Percentiles rank a stretch among this genome's conserved stretches.
phyloP scores from a whole-genome alignment of 2,888 invertebrate species.

The Calameuta pallipes region DNA sequence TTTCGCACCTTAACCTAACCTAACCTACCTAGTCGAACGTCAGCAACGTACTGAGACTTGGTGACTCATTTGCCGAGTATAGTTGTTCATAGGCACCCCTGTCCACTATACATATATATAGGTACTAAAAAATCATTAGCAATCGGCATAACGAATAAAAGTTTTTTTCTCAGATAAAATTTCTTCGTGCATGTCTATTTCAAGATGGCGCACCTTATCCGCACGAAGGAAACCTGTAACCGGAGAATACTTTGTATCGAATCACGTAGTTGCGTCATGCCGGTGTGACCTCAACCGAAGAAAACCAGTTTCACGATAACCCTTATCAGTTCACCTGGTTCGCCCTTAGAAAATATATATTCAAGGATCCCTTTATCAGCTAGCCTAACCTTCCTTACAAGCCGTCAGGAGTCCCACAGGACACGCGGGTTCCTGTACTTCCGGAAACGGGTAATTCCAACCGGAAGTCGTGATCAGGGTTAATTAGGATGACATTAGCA shows the following conservation, averaged over 20 bases:
- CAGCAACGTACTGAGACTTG: conserved; percentile 32
- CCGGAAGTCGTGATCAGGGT: background rate
- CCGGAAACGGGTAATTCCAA: background rate
- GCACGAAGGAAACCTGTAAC: background rate
- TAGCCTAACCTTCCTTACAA: too few species aligned
- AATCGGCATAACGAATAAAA: background rate
- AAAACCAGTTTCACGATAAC: background rate
- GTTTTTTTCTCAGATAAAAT: background rate
- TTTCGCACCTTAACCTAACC: conserved; percentile 27
- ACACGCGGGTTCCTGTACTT: background rate
- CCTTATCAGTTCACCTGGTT: background rate
- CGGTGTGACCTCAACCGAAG: background rate
- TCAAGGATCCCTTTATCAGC: background rate
- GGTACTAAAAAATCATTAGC: background rate
- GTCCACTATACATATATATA: background rate
- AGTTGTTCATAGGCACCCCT: conserved; percentile 15
- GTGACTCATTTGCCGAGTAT: conserved; percentile 59
- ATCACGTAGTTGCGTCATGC: background rate
- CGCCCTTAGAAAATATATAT: background rate
- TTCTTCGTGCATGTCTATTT: background rate
- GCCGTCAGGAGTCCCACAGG: background rate
- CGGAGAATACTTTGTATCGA: background rate
- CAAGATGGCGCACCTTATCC: background rate
- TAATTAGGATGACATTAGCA: background rate
- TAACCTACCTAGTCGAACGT: background rate